phyloP scores from a whole-genome alignment of 2,888 invertebrate genomes.

The Dryadula phaetusa region DNA sequence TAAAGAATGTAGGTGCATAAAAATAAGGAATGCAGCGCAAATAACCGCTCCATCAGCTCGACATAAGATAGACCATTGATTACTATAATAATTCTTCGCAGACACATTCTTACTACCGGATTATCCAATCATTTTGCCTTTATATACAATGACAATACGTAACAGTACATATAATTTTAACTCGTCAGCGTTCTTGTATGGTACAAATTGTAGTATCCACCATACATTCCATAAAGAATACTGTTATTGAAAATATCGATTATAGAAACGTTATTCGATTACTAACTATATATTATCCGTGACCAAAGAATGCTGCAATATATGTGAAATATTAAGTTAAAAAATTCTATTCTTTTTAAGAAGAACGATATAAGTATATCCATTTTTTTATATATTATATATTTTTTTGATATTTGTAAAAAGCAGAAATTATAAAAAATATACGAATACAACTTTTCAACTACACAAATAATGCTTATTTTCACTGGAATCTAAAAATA shows the following conservation, averaged over 20 bases:
- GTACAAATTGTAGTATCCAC: conserved; percentile 22
- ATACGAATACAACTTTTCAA: too few relatives aligned
- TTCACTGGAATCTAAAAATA: too few relatives aligned
- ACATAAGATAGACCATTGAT: conserved; percentile 48
- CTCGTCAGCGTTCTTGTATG: conserved; percentile 31
- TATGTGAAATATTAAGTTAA: neutral
- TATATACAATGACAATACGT: conserved; percentile 46
- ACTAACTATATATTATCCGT: neutral
- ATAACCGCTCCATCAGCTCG: conserved; percentile 42
- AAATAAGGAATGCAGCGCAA: conserved; percentile 50
- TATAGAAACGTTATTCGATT: neutral
- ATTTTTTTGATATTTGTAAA: too few relatives aligned
- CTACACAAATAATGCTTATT: too few relatives aligned
- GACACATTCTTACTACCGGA: conserved; percentile 49
- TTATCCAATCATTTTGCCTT: conserved; percentile 47
- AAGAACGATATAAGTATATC: too few relatives aligned
- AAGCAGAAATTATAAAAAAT: neutral
- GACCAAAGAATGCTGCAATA: neutral
- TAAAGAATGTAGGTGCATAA: conserved; percentile 49
- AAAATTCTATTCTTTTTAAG: too few relatives aligned
- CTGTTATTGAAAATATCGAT: conserved; percentile 12
- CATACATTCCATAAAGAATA: conserved; percentile 20
- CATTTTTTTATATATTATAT: too few relatives aligned
- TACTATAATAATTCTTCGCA: conserved; percentile 51
- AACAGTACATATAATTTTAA: conserved; percentile 43